These are phyloP conservation scores for Protomyctophum bolini DNA, from an alignment of 2,113 vertebrate species.

Conservation along the genomic window DNA sequence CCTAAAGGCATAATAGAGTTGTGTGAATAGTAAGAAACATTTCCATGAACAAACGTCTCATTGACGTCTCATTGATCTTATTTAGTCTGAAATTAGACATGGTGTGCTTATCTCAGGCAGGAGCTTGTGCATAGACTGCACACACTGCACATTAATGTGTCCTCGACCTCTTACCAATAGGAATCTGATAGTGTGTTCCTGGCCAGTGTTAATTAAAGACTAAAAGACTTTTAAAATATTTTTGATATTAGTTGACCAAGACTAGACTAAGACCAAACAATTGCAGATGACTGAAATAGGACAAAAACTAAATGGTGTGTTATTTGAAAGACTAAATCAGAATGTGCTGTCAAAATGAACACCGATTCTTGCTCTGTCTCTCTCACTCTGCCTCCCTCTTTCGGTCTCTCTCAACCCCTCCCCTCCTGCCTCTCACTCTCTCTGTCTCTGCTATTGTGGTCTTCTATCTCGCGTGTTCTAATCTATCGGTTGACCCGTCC, in stretches of 20 bases:
- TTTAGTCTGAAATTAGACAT: slow-evolving; percentile 6
- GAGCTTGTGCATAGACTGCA: not conserved
- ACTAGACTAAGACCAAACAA: no score
- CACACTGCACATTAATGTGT: no score
- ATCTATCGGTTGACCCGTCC: slow-evolving; percentile 38
- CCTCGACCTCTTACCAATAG: no score
- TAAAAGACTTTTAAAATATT: no score
- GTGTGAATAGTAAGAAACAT: slow-evolving; percentile 18
- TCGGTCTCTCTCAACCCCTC: not conserved
- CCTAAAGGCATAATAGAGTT: not conserved
- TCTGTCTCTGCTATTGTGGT: slow-evolving; percentile 12
- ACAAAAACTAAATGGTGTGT: no score
- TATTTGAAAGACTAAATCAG: no score
- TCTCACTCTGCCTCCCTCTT: slow-evolving; percentile 1
- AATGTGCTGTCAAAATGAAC: not conserved
- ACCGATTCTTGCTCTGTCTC: not conserved
- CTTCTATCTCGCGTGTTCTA: slow-evolving; percentile 16
- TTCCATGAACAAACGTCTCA: slow-evolving; percentile 54
- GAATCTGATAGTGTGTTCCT: not conserved
- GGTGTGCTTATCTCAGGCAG: not conserved
- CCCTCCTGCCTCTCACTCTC: not conserved
- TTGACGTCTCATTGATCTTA: slow-evolving; percentile 21
- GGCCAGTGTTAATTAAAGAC: no score
- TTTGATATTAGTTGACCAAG: no score
- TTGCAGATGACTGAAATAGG: no score